Base-by-base conservation (phyloP, 2,888 invertebrate genomes). In the Apotomis capreana region DNA sequence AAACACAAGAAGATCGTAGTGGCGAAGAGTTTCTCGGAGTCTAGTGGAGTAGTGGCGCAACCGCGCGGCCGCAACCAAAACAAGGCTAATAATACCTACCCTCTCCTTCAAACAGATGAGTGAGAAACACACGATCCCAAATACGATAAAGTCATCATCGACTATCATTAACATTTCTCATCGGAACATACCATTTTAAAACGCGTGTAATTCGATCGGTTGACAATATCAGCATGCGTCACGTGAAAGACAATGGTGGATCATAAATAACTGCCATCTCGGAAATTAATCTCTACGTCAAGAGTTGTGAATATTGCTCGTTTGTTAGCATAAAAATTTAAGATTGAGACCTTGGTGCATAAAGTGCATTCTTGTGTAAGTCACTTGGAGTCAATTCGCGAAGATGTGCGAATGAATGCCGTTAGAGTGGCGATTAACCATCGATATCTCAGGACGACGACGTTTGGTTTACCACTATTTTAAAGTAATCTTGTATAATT, bases 321-420 rank as follows among this genome's bases (percentile, higher is more conserved):
- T 87, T 82, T 81, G 85, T 87, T 87, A 89, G 87, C 86, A 86
- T 83, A 87, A 91, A 90, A 89, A 89, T 87, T 87, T 87, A 87
- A 86, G 85, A 91, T 91, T 89, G 87, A 88, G 89, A 85, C 85
- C 81, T 88, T 84, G 81, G 77, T 80, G 82, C 82, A 81, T 87
- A 91, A 91, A 93, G 92, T 92, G 92, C 92, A 91, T 91, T 92
- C 86, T 89, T 91, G 89, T 92, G 92, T 92, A 88, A 81, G 85
- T 85, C 84, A 79, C 81, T 82, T 82, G 79, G 81, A 84, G 85
- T 84, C 87, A 91, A 90, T 92, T 93, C 85, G 89, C 92, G 83
- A 79, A 86, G 84, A 87, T 81, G 85, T 91, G 92, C 86, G 89
- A 93, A 92, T 89, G 80, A 83, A 82, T 79, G 81, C 81, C 78